Base-by-base conservation (phyloP, 1,140 invertebrate genomes). In the Magallana gigas region DNA sequence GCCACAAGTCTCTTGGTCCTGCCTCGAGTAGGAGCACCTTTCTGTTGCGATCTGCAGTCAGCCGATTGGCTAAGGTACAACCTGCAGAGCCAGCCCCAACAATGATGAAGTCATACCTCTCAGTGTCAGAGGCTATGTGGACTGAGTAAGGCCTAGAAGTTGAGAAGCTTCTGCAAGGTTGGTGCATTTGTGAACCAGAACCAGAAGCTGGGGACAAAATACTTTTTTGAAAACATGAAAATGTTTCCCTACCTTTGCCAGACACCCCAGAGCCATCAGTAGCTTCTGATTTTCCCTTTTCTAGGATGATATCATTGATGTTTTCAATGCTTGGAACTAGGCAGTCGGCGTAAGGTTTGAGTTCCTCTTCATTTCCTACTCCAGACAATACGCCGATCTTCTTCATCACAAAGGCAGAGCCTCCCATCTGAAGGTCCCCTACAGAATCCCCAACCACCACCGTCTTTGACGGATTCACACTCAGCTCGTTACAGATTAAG, bases 21-120 rank as follows among this genome's bases (percentile, higher is more conserved):
- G 95, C 95, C 90, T 96, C 95, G 14, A 96, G 84, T 14, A 95
- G 87, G 36, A 95, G 90, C 4, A 96, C 95, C 80, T 92, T 93
- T 82, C 95, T 94, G 9, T 95, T 86, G 0, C 85, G 85, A 88
- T 92, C 91, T 23, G 90, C 91, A n/a, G 93, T 92, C 18, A 95
- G 89, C 14, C 94, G 88, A 88, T 94, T 94, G 14, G 94, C 93
- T 16, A 95, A 83, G 8, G 94, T 93, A 91, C 94, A 94, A 0
- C 94, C 94, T 16, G 94, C 94, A 18, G 94, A 94, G 1, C 94
- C 94, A 11, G 94, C 94, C 18, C 94, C 94, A n/a, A 95, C 92
- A 83, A 95, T 92, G 16, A 95, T 88, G 88, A 95, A 94, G 87
- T 94, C 93, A 91, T 92, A 92, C n/a, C 48, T 57, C 18, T 83